A percentile compares a stretch with the other conserved stretches of the same genome.
phyloP scores from a whole-genome alignment of 2,888 invertebrate genomes.

The Dioctria rufipes region DNA sequence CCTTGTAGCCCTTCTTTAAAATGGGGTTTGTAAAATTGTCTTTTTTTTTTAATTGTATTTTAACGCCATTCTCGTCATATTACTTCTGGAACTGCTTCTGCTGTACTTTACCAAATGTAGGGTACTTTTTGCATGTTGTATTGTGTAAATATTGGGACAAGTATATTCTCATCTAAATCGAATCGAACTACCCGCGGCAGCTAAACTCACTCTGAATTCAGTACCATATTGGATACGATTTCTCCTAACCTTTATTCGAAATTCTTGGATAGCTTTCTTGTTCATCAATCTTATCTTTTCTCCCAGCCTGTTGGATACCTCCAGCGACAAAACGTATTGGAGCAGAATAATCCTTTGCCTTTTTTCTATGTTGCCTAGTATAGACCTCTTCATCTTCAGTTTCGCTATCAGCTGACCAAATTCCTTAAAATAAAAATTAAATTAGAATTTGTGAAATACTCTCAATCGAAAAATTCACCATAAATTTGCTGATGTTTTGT shows the following conservation, averaged over 20 bases:
- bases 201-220: too few species aligned
- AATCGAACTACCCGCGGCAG: too few species aligned
- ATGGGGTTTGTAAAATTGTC: too few species aligned
- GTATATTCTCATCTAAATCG: too few species aligned
- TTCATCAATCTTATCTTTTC: conserved; percentile 74
- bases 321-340: conserved; percentile 95
- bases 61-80: too few species aligned
- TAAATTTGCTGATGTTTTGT: conserved; percentile 95
- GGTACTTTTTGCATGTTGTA: too few species aligned
- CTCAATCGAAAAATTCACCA: conserved; percentile 74
- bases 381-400: conserved; percentile 75
- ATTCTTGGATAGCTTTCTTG: conserved; percentile 61
- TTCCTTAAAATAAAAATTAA: conserved; percentile 74
- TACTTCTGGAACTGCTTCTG: too few species aligned
- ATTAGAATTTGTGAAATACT: background rate
- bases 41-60: too few species aligned
- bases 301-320: conserved; percentile 89
- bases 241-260: conserved; percentile 63
- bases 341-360: conserved; percentile 83
- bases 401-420: conserved; percentile 93
- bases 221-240: too few species aligned
- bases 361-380: conserved; percentile 68
- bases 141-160: too few species aligned
- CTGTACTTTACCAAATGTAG: too few species aligned
- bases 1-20: too few species aligned